Conservation (phyloP, 2,888 invertebrate species). For the Sabatieria punctata region DNA sequence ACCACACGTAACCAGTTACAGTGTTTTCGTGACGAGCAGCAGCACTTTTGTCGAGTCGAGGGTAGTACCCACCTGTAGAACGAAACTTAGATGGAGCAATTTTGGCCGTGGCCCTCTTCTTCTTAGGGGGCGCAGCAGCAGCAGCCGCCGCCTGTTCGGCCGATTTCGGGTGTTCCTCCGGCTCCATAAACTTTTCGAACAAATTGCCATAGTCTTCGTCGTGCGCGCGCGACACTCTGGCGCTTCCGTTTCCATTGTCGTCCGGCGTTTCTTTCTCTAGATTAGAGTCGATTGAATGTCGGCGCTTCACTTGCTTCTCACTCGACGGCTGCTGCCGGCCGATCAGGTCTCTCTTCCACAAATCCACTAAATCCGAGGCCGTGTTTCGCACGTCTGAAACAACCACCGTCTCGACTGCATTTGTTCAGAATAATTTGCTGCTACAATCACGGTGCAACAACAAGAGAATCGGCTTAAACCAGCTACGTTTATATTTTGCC, state of each 20-base stretch:
- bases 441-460: too few relatives aligned
- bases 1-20: too few relatives aligned
- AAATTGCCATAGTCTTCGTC: background rate
- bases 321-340: background rate
- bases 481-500: too few relatives aligned
- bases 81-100: background rate
- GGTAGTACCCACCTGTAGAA: too few relatives aligned
- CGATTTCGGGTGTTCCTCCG: background rate
- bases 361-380: background rate
- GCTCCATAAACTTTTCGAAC: background rate
- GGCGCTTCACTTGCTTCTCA: too few relatives aligned
- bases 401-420: background rate
- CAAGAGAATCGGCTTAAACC: too few relatives aligned
- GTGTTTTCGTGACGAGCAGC: too few relatives aligned
- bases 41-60: too few relatives aligned
- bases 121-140: background rate
- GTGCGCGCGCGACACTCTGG: too few relatives aligned
- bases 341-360: conserved; percentile 3
- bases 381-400: background rate
- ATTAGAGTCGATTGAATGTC: background rate
- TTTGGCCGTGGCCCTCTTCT: background rate
- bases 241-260: background rate
- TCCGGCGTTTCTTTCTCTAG: background rate
- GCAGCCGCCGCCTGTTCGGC: background rate
- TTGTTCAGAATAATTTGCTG: too few relatives aligned